Base-by-base conservation (phyloP, 2,797 vertebrate species). In the Xenops minutus region DNA sequence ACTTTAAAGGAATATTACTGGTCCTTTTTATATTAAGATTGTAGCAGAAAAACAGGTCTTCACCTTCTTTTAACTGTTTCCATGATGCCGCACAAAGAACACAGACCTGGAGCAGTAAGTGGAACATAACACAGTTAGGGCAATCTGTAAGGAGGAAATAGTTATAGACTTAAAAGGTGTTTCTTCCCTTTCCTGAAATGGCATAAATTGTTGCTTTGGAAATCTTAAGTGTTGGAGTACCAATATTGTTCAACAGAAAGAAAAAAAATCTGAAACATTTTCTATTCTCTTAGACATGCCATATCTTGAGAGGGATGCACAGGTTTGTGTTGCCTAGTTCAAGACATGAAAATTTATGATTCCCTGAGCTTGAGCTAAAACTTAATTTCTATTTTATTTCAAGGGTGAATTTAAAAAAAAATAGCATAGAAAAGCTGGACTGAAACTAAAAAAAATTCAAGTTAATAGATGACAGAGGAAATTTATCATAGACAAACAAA, bases 401-500 rank as follows among this genome's bases (percentile, higher is more conserved):
- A 69, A 59, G 26, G 11, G 14, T 76, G 21, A 76, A 76, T 72
- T 59, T 84, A 67, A 5, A 75, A 24, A 68, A 88, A 69, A 41
- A 22, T 9, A 37, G 5, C 17, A 39, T 13, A 78, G 34, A 30
- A 9, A 59, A 68, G 14, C 15, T 39, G 34, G 12, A 55, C 48
- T 21, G 75, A 69, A 68, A 46, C 2, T 12, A 63, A 7, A n/a
- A 72, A 83, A 82, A 81, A 23, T 0, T 3, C 4, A 43, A 49
- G 9, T 44, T 51, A 55, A 17, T 49, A 55, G 29, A 52, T 19
- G 34, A 27, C 11, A 84, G 43, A 54, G 9, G 10, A 46, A 90
- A 81, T 43, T 0, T 0, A 20, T 55, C 32, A 23, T 0, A 43
- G 8, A 48, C 11, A 32, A 22, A 26, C 0, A 3, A 15, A 78